These are phyloP conservation scores for Megamerina dolium DNA, from an alignment of 2,888 invertebrate genomes.

Conservation along the genomic window DNA sequence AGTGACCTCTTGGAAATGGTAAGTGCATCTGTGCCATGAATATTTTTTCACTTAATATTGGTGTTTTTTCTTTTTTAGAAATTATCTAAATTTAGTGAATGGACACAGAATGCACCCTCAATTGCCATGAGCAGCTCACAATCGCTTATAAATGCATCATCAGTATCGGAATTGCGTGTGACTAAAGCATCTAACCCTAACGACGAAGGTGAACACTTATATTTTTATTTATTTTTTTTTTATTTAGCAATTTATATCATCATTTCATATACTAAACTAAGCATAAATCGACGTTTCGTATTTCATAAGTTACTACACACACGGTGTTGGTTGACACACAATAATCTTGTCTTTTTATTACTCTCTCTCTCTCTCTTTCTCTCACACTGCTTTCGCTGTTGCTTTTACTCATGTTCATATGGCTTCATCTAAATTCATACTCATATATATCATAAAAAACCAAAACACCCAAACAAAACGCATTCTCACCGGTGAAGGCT, in stretches of 20 bases:
- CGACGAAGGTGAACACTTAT: constrained; percentile 25
- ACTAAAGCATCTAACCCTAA: constrained; percentile 17
- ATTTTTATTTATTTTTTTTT: too few relatives aligned
- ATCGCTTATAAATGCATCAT: background rate
- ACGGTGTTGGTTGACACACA: background rate
- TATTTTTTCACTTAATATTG: background rate
- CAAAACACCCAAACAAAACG: constrained; percentile 14
- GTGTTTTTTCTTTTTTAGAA: constrained; percentile 14
- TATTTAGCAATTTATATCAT: too few relatives aligned
- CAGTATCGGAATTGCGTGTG: too few relatives aligned
- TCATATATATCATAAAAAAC: constrained; percentile 15
- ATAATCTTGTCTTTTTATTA: background rate
- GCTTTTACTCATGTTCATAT: too few relatives aligned
- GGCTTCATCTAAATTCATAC: too few relatives aligned
- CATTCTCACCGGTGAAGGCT: constrained; percentile 37
- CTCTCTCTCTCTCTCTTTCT: constrained; percentile 5
- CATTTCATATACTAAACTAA: too few relatives aligned
- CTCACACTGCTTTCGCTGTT: background rate
- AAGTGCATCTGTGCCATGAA: background rate
- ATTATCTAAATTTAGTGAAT: constrained; percentile 14
- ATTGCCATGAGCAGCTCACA: background rate
- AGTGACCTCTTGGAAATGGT: constrained; percentile 35
- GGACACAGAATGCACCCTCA: constrained; percentile 10
- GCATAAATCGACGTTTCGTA: constrained; percentile 4
- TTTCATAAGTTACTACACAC: too few relatives aligned